A percentile compares a stretch with the other conserved stretches of the same genome.
These are phyloP conservation scores for Narcine bancroftii DNA, from an alignment of 2,113 vertebrate species.

Conservation along the genomic window DNA sequence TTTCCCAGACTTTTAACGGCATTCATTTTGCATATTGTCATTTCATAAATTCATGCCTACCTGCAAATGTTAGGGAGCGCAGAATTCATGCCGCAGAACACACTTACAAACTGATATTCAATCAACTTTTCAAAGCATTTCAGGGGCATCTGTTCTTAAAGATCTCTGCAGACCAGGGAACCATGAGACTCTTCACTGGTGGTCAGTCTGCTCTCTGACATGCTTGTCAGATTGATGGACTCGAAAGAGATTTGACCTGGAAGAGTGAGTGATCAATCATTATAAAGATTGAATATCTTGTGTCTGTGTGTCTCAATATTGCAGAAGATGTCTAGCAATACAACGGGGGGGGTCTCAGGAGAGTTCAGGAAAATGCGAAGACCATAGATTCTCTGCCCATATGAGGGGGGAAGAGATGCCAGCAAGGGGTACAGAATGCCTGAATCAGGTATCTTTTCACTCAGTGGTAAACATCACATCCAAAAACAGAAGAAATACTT, in stretches of 20 bases:
- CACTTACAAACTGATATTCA: not conserved
- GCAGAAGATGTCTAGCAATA: constrained; percentile 47
- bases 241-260: constrained; percentile 60
- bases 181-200: constrained; percentile 46
- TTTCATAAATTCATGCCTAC: not conserved
- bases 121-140: not conserved
- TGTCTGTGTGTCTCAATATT: constrained; percentile 54
- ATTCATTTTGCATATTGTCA: not conserved
- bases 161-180: constrained; percentile 43
- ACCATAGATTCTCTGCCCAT: not conserved
- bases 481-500: not conserved
- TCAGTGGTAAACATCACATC: not conserved
- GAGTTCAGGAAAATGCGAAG: not conserved
- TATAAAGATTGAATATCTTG: constrained; percentile 56
- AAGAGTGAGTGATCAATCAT: constrained; percentile 60
- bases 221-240: constrained; percentile 49
- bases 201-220: constrained; percentile 49
- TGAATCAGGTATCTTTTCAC: not conserved
- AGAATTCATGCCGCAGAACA: not conserved
- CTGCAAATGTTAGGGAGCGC: not conserved
- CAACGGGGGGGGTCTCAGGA: not conserved
- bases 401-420: not conserved
- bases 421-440: not conserved
- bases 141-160: constrained; percentile 41
- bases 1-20: not conserved